Evolutionary conservation across 2,797 vertebrate genomes (phyloP), one percentile per base, ranked within the genome.

Genomic region (Enteromius trimaculatus): DNA sequence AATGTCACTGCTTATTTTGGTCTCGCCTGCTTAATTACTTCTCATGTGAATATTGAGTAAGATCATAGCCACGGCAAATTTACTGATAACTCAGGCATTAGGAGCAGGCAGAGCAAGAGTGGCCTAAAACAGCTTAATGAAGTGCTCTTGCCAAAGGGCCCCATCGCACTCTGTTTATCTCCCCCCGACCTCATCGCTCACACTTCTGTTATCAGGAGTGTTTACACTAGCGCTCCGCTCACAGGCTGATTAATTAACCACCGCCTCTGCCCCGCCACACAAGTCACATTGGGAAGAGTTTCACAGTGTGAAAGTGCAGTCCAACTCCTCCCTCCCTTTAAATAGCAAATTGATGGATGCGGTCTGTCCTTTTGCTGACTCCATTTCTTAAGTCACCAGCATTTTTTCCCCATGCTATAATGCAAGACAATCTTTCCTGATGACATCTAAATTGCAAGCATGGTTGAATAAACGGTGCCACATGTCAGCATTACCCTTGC

Each of bases 161-260:
- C 88, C 87, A 91, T 88, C 90, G 86, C 88, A 84, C 89, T 85
- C 79, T 84, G 88, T 91, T 91, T 90, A 88, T 88, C 84, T 90
- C 86, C 53, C 84, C 80, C 83, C 81, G 81, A 87, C 83, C 86
- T 79, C 87, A 64, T 86, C 78, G 74, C 84, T 51, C 71, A 51
- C 77, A 68, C 80, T 85, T 70, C 80, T 84, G 88, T 88, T 91
- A 92, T 92, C 91, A 88, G 69, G 83, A 91, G 89, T 90, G 92
- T 92, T 92, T 92, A 91, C 87, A 88, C 89, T 85, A 87, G 85
- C 86, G 84, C 82, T 81, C 83, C 31, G 75, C 85, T 86, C 85
- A 82, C 85, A 23, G 86, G 91, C 90, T 90, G 88, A 92, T 91
- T 91, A 92, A 93, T 93, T 92, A 88, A 91, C 42, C 64, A 26